phyloP scores from a whole-genome alignment of 2,888 invertebrate species.

The Chloromyia formosa region DNA sequence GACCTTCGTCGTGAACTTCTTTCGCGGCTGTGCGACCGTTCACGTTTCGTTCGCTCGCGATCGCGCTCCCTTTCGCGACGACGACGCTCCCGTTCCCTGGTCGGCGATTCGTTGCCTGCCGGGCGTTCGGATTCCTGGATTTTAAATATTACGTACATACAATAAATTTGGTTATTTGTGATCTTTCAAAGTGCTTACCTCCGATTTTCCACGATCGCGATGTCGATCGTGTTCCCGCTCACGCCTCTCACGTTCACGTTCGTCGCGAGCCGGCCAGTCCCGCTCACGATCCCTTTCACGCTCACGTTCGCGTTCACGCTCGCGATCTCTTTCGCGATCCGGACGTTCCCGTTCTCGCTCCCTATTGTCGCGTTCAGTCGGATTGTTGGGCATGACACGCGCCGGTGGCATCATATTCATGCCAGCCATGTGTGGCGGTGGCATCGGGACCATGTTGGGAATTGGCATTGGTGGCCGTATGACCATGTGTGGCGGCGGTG shows the following conservation, averaged over 20 bases:
- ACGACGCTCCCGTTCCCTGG: constrained; percentile 56
- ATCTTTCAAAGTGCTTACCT: constrained; percentile 27
- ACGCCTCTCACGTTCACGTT: constrained; percentile 59
- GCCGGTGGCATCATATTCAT: constrained; percentile 47
- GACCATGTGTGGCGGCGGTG: constrained; percentile 54
- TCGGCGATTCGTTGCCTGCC: constrained; percentile 33
- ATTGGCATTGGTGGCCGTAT: constrained; percentile 53
- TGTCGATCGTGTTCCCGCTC: constrained; percentile 53
- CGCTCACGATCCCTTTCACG: constrained; percentile 62
- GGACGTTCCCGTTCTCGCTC: constrained; percentile 50
- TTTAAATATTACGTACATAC: constrained; percentile 6
- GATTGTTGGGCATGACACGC: constrained; percentile 55
- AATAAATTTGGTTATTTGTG: too few species aligned
- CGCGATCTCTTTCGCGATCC: constrained; percentile 62
- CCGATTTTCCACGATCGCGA: constrained; percentile 67
- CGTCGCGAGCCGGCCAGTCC: constrained; percentile 61
- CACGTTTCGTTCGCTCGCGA: constrained; percentile 57
- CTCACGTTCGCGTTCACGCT: constrained; percentile 61
- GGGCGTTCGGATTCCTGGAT: constrained; percentile 45
- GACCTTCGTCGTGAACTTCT: constrained; percentile 72
- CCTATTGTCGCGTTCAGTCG: constrained; percentile 48
- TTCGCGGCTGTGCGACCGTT: constrained; percentile 74
- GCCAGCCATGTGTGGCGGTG: constrained; percentile 57
- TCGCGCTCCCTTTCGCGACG: constrained; percentile 57
- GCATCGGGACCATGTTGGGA: constrained; percentile 56